Evolutionary conservation across 2,113 vertebrate genomes (phyloP), one percentile per base, ranked within the genome.

Genomic region (Orientallactaga bullata): DNA sequence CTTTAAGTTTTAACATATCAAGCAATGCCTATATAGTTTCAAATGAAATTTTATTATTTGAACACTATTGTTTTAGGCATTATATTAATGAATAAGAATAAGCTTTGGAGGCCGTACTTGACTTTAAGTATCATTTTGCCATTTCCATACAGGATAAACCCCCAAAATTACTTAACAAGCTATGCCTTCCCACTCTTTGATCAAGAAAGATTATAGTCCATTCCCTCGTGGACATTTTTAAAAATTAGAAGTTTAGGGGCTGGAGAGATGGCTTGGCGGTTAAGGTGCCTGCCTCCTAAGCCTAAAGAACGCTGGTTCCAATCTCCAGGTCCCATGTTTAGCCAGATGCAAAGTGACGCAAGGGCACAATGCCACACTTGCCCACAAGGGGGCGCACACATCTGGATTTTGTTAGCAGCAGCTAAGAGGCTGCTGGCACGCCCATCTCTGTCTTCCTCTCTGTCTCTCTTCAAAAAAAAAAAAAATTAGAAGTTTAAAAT

Each of bases 1-100:
- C 10, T 76, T 84, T 74, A 77, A 68, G 18, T 76, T 85, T 63
- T 88, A 81, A 12, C 92, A 85, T 69, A 83, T 72, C 21, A 92
- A 74, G 90, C 24, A 80, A 5, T 69, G 0, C 16, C 23, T 39
- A 23, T 13, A 6, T 10, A 42, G 73, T 81, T 68, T 26, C 18
- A 60, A 61, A n/a, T 51, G 13, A 79, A 78, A 7, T 83, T 71
- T n/a, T 84, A 1, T 58, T 68, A 71, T 89, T 68, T 42, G 12
- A 23, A 11, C 5, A 60, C 0, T 79, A 66, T 79, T 88, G 15
- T 51, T 60, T 90, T 21, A 76, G n/a, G 10, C 26, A 83, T 68
- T 28, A 76, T 77, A 92, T 85, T 94, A 37, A 2, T 79, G 42
- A 87, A 21, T 77, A 94, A 23, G 8, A 37, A 86, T 21, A 84